Percentiles rank a stretch among this genome's conserved stretches.
These are phyloP conservation scores for Melinopterus prodromus DNA, from an alignment of 2,888 invertebrate genomes.

Conservation along the genomic window DNA sequence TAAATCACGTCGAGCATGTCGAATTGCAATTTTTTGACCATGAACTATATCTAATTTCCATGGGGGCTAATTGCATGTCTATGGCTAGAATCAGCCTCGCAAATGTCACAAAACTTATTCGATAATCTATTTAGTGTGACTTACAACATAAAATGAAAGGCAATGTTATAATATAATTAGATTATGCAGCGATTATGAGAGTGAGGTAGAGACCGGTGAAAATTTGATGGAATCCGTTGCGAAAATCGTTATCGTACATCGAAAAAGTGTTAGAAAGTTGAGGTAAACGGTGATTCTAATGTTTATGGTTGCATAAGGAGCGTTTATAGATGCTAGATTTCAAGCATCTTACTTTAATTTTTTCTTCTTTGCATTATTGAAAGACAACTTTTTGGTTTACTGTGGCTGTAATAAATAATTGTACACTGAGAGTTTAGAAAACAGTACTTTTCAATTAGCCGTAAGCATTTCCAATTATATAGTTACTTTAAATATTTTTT, in stretches of 20 bases:
- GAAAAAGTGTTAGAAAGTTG: not conserved
- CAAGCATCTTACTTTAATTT: no score
- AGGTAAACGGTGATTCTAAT: no score
- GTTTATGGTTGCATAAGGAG: no score
- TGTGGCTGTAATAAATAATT: no score
- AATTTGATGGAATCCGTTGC: not conserved
- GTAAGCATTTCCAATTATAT: no score
- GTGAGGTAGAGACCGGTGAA: not conserved
- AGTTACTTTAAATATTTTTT: no score
- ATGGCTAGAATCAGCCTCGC: not conserved
- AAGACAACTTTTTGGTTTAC: no score
- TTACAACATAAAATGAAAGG: not conserved
- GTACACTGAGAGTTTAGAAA: no score
- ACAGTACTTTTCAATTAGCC: no score
- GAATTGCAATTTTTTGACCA: not conserved
- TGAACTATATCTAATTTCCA: not conserved
- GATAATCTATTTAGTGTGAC: not conserved
- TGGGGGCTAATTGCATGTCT: not conserved
- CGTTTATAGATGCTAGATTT: no score
- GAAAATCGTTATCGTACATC: not conserved
- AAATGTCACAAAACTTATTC: not conserved
- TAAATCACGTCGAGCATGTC: not conserved
- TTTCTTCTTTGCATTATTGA: no score
- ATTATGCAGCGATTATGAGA: not conserved
- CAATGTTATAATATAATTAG: not conserved